phyloP scores from a whole-genome alignment of 2,888 invertebrate genomes.

The Cantharis lateralis region DNA sequence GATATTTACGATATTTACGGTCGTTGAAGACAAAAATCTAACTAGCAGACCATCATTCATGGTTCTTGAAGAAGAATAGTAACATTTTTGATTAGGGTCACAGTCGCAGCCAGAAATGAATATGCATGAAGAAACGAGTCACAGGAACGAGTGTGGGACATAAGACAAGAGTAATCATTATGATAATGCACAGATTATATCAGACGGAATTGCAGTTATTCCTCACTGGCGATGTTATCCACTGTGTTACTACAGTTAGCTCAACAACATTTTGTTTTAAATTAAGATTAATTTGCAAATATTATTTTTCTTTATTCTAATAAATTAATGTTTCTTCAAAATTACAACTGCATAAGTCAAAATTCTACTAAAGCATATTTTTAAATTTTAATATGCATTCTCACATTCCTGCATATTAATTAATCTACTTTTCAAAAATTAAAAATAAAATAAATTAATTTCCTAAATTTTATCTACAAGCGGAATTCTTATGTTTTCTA shows the following conservation, averaged over 20 bases:
- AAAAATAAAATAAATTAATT: background rate
- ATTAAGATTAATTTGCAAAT: slow-evolving; percentile 20
- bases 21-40: slow-evolving; percentile 23
- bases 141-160: slow-evolving; percentile 40
- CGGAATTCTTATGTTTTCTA: too few species aligned
- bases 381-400: background rate
- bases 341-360: background rate
- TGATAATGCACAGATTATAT: slow-evolving; percentile 37
- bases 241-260: slow-evolving; percentile 24
- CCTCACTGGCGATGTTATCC: slow-evolving; percentile 30
- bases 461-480: background rate
- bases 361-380: background rate
- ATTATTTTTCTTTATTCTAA: background rate
- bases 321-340: background rate
- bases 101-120: slow-evolving; percentile 31
- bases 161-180: slow-evolving; percentile 37
- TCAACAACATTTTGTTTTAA: slow-evolving; percentile 30
- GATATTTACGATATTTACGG: slow-evolving; percentile 25
- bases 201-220: slow-evolving; percentile 35
- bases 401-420: background rate
- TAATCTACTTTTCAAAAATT: background rate
- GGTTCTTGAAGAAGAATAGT: slow-evolving; percentile 27
- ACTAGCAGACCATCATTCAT: slow-evolving; percentile 21
- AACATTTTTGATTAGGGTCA: slow-evolving; percentile 31
- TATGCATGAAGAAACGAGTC: slow-evolving; percentile 38